Evolutionary conservation across 2,888 invertebrate species (phyloP), one percentile per base, ranked within the genome.

Genomic region (Disparrhopalites patrizii): DNA sequence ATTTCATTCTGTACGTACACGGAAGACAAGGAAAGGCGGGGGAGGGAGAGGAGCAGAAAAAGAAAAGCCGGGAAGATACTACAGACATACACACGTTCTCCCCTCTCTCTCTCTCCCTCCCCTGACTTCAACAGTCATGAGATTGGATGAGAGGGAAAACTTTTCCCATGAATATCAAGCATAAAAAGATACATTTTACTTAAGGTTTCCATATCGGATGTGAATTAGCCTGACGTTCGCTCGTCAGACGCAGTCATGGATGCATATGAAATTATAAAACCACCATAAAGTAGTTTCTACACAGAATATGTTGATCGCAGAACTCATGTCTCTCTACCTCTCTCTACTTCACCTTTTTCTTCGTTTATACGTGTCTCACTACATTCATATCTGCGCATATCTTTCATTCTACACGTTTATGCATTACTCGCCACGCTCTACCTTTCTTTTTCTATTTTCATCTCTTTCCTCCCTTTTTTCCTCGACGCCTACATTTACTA

Each of bases 121-220:
- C 15, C 20, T 36, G 56, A 55, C 55, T 63, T 56, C 47, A 38
- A 36, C 63, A 56, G 63, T 63, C 56, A 55, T 63, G 43, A 55
- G 47, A 55, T 47, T 63, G 27, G 30, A 47, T 52, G 63, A 55
- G 55, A 55, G 55, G 31, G 13, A 40, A 63, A 63, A 63, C 43
- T 63, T 63, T 55, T 47, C 54, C 52, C 63, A 63, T 63, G 52
- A 63, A 63, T 63, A 63, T 63, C 63, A 63, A 63, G 63, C 43
- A 56, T 54, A 54, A 63, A 57, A 56, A 63, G 55, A 63, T 55
- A 63, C 55, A 55, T 55, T 63, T 47, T 63, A 55, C 63, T 55
- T 55, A 61, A 50, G 61, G 31, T 43, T 56, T 56, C 56, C 63
- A 63, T 63, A 63, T 63, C 63, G 55, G 61, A 63, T 40, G 43